phyloP scores from a whole-genome alignment of 2,888 invertebrate genomes.

The Metacarcinus magister region DNA sequence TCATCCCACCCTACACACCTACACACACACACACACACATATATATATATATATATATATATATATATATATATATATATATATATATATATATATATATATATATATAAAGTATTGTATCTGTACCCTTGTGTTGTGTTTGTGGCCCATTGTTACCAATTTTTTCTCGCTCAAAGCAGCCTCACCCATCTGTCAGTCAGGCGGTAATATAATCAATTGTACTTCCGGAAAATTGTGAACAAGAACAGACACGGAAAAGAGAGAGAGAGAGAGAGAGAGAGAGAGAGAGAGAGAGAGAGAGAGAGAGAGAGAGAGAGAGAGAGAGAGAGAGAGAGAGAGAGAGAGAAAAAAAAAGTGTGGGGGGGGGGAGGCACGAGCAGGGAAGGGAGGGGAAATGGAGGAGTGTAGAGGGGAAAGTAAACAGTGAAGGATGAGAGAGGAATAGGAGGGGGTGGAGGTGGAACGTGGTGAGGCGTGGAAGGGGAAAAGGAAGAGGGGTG shows the following conservation, averaged over 20 bases:
- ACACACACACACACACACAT: too few relatives aligned
- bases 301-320: background rate
- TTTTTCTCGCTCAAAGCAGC: too few relatives aligned
- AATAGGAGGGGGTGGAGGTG: background rate
- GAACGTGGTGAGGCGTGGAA: background rate
- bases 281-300: conserved; percentile 9
- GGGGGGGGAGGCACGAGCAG: background rate
- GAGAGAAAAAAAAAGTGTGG: background rate
- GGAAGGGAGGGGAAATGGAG: background rate
- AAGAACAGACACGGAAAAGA: background rate
- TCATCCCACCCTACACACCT: too few relatives aligned
- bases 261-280: conserved; percentile 16
- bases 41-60: background rate
- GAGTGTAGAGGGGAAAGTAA: background rate
- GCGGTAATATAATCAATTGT: background rate
- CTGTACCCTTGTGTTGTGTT: too few relatives aligned
- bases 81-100: too few relatives aligned
- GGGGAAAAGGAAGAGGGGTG: background rate
- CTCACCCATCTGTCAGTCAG: too few relatives aligned
- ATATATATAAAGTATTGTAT: too few relatives aligned
- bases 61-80: background rate
- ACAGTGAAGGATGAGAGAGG: background rate
- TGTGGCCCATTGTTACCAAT: too few relatives aligned
- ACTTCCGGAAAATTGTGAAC: background rate
- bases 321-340: background rate